Evolutionary conservation across 2,888 invertebrate genomes (phyloP), one percentile per base, ranked within the genome.

Genomic region (Cheilosia pagana): DNA sequence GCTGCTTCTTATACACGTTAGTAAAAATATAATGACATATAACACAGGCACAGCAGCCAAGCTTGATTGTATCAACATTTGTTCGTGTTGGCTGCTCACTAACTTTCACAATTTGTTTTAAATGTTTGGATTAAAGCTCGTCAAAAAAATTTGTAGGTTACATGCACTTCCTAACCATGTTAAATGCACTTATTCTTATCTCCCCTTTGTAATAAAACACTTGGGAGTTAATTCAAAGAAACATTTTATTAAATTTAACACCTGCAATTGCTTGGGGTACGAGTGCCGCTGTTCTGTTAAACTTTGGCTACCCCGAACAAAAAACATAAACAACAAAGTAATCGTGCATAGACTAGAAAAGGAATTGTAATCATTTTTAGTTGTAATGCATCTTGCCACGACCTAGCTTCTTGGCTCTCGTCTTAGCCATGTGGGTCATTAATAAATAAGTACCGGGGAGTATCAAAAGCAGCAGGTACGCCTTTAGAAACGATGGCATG

Each of bases 361-460:
- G 14, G 6, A 57, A 57, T 62, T 7, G 14, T 16, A 4, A 21
- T 10, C 10, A 41, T 59, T 25, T n/a, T 81, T 8, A 85, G 6
- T 76, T 81, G 31, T 52, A 77, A 71, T 78, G 76, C 14, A 72
- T 59, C 72, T 81, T 86, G 43, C 89, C 88, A 1, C 89, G 88
- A 0, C 92, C 94, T 48, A 96, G 92, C 89, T 96, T 96, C 68
- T 94, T 94, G 35, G 93, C 93, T 65, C 98, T 93, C 6, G 94
- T 93, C 87, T 94, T 94, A 88, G 96, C 94, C 98, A 98, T 98
- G 88, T 97, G 96, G 1, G 94, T 94, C 95, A 98, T 96, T 78
- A 98, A 92, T 16, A 95, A 92, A 89, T 95, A 96, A 89, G 96
- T 94, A 1, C 95, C 95, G 0, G 98, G 96, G 87, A 97, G 93